Percentiles rank a stretch among this genome's conserved stretches.
phyloP scores from a whole-genome alignment of 2,113 vertebrate species.

The Uria lomvia region DNA sequence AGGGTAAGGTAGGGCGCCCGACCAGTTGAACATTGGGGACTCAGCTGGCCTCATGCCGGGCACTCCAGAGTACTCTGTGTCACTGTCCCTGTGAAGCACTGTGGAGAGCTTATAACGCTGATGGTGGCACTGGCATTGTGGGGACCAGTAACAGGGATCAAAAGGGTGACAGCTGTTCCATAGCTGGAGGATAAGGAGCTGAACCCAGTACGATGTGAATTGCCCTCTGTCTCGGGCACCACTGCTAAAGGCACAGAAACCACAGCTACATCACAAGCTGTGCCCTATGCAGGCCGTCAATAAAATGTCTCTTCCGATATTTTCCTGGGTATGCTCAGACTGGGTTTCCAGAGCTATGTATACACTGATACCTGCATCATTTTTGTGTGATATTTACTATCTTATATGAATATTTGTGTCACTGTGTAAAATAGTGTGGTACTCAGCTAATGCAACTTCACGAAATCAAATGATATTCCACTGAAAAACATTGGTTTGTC shows the following conservation, averaged over 20 bases:
- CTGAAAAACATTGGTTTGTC: neutral
- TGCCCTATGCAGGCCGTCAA: neutral
- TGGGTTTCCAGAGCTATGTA: neutral
- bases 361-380: neutral
- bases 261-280: fast-evolving
- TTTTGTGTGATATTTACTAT: neutral
- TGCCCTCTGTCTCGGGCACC: neutral
- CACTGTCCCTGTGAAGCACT: neutral
- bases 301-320: neutral
- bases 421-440: neutral
- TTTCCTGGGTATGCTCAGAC: neutral
- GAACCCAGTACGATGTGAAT: neutral
- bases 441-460: neutral
- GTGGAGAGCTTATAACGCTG: neutral
- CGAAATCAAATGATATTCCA: neutral
- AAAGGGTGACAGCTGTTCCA: neutral
- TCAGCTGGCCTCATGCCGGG: neutral
- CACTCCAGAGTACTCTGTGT: neutral
- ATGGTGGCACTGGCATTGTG: neutral
- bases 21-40: fast-evolving
- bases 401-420: neutral
- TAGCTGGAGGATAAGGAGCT: neutral
- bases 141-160: neutral
- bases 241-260: neutral
- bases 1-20: neutral